Evolutionary conservation across 2,888 invertebrate species (phyloP), one percentile per base, ranked within the genome.

Genomic region (Blastobasis adustella): DNA sequence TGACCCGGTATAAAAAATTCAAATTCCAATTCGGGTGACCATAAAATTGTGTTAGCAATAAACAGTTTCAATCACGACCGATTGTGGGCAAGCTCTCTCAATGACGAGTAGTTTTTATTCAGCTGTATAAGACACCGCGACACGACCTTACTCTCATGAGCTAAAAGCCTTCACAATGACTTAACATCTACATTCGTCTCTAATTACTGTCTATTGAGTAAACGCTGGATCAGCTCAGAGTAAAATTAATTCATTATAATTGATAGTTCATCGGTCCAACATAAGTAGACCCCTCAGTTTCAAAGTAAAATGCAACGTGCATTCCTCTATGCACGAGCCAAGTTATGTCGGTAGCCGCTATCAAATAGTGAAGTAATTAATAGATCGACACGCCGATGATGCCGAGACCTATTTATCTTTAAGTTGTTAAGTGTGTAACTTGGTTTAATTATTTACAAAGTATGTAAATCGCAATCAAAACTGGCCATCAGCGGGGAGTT

Each of bases 121-220:
- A 47, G 47, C 42, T 41, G 47, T 42, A n/a, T 47, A 42, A 10
- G 9, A 41, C 23, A 47, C 47, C 36, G 47, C 42, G 23, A n/a
- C n/a, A 10, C 41, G 47, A 47, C 47, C 47, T 47, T 36, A 47
- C 44, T 44, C 9, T 10, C 42, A 9, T 23, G 23, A 23, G 23
- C 10, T 42, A 44, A 41, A 46, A 41, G 47, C 41, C 36, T 38
- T 43, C 10, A 44, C 43, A 43, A 48, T 49, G 49, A 44, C 44
- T 49, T 44, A 10, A 10, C 46, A 46, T 49, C 49, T 43, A 36
- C 37, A 46, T 42, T 52, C 46, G 46, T 39, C 40, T 41, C 45
- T 43, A 50, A 53, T 50, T 45, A 50, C 42, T 45, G 36, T 36
- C 45, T 45, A 53, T 53, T 50, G 50, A 50, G 50, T 50, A 53